Percentiles rank a stretch among this genome's conserved stretches.
These are phyloP conservation scores for Pseudotriccus pelzelni DNA, from an alignment of 2,797 vertebrate genomes.

Conservation along the genomic window DNA sequence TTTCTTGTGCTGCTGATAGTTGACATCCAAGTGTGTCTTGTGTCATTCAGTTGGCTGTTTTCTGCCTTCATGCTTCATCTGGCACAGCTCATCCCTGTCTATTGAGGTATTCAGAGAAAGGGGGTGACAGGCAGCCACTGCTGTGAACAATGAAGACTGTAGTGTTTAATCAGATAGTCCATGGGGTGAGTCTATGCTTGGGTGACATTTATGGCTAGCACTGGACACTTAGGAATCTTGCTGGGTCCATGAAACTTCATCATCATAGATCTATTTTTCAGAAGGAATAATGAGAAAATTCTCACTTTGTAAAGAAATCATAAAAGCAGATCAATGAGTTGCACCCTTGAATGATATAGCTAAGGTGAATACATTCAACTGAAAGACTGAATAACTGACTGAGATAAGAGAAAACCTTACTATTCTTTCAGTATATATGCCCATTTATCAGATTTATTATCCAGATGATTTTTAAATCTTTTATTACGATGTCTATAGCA, in stretches of 20 bases:
- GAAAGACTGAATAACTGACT: conserved; percentile 16
- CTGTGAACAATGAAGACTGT: conserved; percentile 39
- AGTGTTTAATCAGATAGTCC: conserved; percentile 54
- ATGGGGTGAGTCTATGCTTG: not conserved
- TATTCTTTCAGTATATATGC: not conserved
- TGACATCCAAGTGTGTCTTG: conserved; percentile 46
- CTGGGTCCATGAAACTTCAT: conserved; percentile 24
- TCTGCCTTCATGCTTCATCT: conserved; percentile 65
- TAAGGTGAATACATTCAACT: conserved; percentile 5
- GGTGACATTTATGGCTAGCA: conserved; percentile 22
- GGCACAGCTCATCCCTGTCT: conserved; percentile 56
- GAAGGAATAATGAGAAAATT: conserved; percentile 40
- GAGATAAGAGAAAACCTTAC: conserved; percentile 21
- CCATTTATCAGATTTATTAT: conserved; percentile 31
- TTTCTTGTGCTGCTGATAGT: conserved; percentile 30
- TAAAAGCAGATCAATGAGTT: conserved; percentile 52
- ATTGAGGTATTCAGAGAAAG: conserved; percentile 33
- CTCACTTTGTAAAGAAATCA: conserved; percentile 49
- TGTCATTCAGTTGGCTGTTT: conserved; percentile 57
- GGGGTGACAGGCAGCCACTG: conserved; percentile 36
- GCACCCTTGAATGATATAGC: conserved; percentile 14
- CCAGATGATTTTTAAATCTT: not conserved
- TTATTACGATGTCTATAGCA: not conserved
- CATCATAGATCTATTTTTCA: not conserved
- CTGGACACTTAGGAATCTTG: conserved; percentile 25